These are phyloP conservation scores for Amphiduros pacificus DNA, from an alignment of 2,888 invertebrate species.

Conservation along the genomic window DNA sequence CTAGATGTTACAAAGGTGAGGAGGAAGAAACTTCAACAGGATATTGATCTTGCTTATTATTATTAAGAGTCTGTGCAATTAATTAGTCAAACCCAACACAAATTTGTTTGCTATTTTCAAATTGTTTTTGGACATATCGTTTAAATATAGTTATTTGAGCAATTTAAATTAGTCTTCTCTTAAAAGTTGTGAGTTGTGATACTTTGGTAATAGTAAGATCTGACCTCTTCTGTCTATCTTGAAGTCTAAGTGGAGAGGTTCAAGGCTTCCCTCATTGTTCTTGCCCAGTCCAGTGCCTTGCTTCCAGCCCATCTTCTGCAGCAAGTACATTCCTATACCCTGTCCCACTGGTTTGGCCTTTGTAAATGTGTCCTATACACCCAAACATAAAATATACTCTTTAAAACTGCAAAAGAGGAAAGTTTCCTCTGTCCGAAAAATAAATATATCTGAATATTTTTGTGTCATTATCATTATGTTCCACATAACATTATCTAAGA, in stretches of 20 bases:
- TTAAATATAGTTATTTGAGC: background rate
- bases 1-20: too few relatives aligned
- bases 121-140: background rate
- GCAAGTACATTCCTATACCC: conserved; percentile 94
- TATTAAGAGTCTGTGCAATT: too few relatives aligned
- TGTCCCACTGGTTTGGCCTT: conserved; percentile 88
- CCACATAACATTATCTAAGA: too few relatives aligned
- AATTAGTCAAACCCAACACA: too few relatives aligned
- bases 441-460: too few relatives aligned
- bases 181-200: too few relatives aligned
- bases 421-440: too few relatives aligned
- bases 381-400: background rate
- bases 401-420: too few relatives aligned
- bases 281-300: conserved; percentile 96
- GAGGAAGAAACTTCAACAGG: too few relatives aligned
- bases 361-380: conserved; percentile 80
- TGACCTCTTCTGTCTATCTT: conserved; percentile 90
- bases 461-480: too few relatives aligned
- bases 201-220: background rate
- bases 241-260: conserved; percentile 89
- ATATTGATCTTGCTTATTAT: too few relatives aligned
- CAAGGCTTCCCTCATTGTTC: conserved; percentile 86
- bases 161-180: too few relatives aligned
- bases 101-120: background rate
- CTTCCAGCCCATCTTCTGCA: conserved; percentile 99